Percentiles rank a stretch among this genome's conserved stretches.
These are phyloP conservation scores for Drosophila mercatorum DNA, from an alignment of 2,888 invertebrate species.

Conservation along the genomic window DNA sequence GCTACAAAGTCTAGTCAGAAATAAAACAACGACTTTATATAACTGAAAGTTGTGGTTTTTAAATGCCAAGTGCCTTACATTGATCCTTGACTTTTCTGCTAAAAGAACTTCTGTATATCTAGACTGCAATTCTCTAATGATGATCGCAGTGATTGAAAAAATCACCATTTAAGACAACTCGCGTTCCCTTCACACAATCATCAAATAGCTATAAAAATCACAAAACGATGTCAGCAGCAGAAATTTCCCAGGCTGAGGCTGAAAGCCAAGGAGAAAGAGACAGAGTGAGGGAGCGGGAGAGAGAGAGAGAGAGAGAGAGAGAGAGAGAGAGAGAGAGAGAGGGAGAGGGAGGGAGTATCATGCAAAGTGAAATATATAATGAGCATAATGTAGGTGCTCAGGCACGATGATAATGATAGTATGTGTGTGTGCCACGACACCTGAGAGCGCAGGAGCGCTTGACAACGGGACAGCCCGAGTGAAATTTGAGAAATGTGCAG, in stretches of 20 bases:
- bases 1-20: neutral
- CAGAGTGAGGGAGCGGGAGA: neutral
- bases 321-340: constrained; percentile 6
- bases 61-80: neutral
- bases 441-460: constrained; percentile 49
- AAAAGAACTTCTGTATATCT: neutral
- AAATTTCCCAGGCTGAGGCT: constrained; percentile 64
- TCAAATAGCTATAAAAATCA: constrained; percentile 36
- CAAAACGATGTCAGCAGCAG: constrained; percentile 57
- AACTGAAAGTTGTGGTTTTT: no score
- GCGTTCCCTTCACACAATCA: constrained; percentile 17
- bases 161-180: constrained; percentile 8
- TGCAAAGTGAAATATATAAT: constrained; percentile 73
- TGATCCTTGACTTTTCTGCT: neutral
- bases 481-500: constrained; percentile 77
- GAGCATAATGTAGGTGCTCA: constrained; percentile 69
- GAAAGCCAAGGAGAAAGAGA: neutral
- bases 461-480: constrained; percentile 34
- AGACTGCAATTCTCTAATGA: neutral
- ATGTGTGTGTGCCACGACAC: constrained; percentile 48
- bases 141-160: constrained; percentile 16
- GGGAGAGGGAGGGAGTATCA: constrained; percentile 23
- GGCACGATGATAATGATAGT: constrained; percentile 71
- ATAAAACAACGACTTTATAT: neutral
- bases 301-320: neutral